These are phyloP conservation scores for Champsocephalus esox DNA, from an alignment of 2,797 vertebrate species.

Conservation along the genomic window DNA sequence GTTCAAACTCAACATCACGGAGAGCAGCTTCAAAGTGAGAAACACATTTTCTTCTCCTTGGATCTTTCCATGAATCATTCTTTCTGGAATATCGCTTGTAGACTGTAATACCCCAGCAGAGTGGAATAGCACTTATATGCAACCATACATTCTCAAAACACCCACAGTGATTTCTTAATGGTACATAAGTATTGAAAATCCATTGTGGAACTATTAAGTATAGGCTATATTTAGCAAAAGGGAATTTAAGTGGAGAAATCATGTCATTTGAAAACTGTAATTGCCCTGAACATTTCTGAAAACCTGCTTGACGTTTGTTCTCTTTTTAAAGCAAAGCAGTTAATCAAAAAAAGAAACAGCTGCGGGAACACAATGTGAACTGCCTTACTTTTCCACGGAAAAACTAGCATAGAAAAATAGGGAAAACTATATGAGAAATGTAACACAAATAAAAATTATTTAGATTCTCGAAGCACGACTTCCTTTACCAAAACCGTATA, in stretches of 20 bases:
- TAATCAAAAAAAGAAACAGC: constrained; percentile 54
- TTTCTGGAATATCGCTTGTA: constrained; percentile 65
- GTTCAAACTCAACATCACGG: constrained; percentile 56
- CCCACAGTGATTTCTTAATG: constrained; percentile 67
- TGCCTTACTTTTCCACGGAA: background rate
- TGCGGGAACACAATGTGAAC: constrained; percentile 31
- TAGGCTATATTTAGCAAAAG: constrained; percentile 52
- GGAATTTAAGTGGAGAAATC: constrained; percentile 73
- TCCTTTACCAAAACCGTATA: no score
- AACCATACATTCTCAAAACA: constrained; percentile 62
- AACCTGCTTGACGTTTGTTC: constrained; percentile 62
- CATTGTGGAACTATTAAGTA: constrained; percentile 66
- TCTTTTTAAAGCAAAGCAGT: constrained; percentile 49
- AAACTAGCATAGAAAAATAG: background rate
- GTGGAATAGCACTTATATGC: constrained; percentile 67
- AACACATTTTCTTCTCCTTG: constrained; percentile 14
- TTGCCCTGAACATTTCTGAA: constrained; percentile 57
- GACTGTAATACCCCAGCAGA: constrained; percentile 59
- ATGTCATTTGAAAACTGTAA: constrained; percentile 74
- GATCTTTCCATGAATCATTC: constrained; percentile 69
- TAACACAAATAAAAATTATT: no score
- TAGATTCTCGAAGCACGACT: no score
- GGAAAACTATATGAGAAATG: no score
- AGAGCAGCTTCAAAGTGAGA: constrained; percentile 68
- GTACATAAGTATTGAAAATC: constrained; percentile 53